Base-by-base conservation (phyloP, 2,113 vertebrate species). In the Proterorhinus semilunaris region DNA sequence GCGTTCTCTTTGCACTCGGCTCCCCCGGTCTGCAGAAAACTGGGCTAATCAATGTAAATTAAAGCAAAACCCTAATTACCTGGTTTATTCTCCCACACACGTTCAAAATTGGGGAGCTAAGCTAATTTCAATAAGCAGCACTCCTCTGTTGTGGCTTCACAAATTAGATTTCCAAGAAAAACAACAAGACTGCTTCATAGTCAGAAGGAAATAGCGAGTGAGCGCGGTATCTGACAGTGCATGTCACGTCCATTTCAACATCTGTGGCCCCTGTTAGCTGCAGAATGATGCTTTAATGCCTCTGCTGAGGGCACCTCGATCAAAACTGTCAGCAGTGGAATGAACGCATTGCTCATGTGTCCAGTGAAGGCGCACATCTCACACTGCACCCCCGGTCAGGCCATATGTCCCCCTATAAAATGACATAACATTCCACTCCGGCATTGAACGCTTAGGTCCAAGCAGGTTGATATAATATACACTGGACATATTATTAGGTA, bases 31-130 rank as follows among this genome's bases (percentile, higher is more conserved):
- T 64, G 67, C 42, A 13, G 64, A 62, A 70, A 67, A 73, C 15
- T 73, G 69, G 73, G 66, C 53, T 76, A 63, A 80, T 82, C 68
- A 77, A 66, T 68, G 50, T 50, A 57, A 66, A 81, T 78, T 53
- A 79, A 72, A 79, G 0, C 48, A 65, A 76, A 42, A 72, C 48
- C 52, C 42, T 59, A 27, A 46, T 79, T 51, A 55, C 10, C 61
- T 71, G n/a, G 50, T 64, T 73, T 62, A 71, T 63, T 45, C 68
- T 74, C 65, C 53, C 68, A 54, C 15, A 44, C 45, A 47, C 13
- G 10, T 46, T 63, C 9, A 44, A 5, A 62, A 21, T 7, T 27
- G 15, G 54, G 67, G 58, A 74, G 65, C 43, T 65, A 46, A n/a
- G 54, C 46, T 72, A 70, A 76, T 73, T 69, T 61, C 64, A 51